Evolutionary conservation across 2,888 invertebrate genomes (phyloP).

Genomic region (Galeruca laticollis): DNA sequence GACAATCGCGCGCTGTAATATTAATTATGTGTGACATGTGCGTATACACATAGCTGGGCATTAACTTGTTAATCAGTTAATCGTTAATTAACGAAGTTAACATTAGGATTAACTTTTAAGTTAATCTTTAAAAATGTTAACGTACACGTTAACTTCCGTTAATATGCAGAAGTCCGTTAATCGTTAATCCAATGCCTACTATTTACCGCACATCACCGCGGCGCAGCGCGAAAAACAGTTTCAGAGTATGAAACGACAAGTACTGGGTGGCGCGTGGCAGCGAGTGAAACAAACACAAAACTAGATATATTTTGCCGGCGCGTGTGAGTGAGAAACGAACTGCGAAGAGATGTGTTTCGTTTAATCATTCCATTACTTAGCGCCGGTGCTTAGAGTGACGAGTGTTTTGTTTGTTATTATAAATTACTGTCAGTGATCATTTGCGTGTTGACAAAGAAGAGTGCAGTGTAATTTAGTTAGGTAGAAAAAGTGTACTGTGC

Average conservation of each 20-base stretch:
- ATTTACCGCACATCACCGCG: not conserved
- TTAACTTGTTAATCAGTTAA: not conserved
- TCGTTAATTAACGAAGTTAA: no score
- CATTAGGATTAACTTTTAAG: not conserved
- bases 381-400: conserved; percentile 18
- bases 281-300: conserved; percentile 12
- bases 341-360: conserved; percentile 10
- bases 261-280: conserved; percentile 5
- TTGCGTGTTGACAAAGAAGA: no score
- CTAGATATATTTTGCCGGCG: no score
- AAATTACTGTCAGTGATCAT: no score
- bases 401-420: no score
- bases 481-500: no score
- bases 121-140: conserved; percentile 16
- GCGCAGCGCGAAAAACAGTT: conserved; percentile 7
- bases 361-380: conserved; percentile 19
- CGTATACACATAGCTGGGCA: not conserved
- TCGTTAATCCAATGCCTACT: no score
- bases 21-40: no score
- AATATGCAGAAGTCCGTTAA: no score
- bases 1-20: no score
- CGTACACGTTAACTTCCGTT: conserved; percentile 15
- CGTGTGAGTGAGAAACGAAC: no score
- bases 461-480: no score
- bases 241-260: conserved; percentile 12